phyloP scores from a whole-genome alignment of 2,797 vertebrate genomes.

The Forpus xanthops region DNA sequence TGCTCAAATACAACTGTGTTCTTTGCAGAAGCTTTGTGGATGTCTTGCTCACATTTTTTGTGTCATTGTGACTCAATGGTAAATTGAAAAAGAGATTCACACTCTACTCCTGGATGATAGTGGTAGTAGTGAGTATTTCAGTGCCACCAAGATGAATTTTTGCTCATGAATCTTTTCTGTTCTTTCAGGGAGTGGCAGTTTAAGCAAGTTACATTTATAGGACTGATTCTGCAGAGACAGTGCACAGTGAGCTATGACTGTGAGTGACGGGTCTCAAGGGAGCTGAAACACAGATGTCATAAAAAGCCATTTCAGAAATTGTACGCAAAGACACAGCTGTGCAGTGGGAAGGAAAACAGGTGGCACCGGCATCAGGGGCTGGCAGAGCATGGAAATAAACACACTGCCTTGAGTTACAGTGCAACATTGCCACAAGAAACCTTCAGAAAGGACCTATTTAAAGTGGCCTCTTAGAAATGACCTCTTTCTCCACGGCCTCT shows the following conservation, averaged over 20 bases:
- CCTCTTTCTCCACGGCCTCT: neutral
- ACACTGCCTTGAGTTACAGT: neutral
- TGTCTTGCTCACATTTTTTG: neutral
- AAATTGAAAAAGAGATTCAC: neutral
- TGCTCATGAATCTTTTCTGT: neutral
- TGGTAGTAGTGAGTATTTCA: neutral
- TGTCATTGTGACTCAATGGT: neutral
- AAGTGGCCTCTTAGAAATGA: neutral
- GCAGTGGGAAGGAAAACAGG: conserved; percentile 34
- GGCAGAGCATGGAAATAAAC: conserved; percentile 7
- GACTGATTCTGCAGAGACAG: neutral
- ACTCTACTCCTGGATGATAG: neutral
- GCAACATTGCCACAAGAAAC: neutral
- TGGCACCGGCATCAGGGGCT: neutral
- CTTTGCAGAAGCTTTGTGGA: neutral
- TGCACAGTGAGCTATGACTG: neutral
- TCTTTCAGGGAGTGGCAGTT: neutral
- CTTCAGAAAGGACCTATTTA: neutral
- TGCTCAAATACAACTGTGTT: neutral
- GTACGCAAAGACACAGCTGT: conserved; percentile 27
- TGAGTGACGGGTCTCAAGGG: conserved; percentile 17
- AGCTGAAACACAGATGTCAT: conserved; percentile 63
- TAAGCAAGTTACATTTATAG: conserved; percentile 22
- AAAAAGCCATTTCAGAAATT: conserved; percentile 55
- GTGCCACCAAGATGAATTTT: neutral